Percentiles rank a stretch among this genome's conserved stretches.
Conservation (phyloP, 2,797 vertebrate species). For the Moxostoma hubbsi region DNA sequence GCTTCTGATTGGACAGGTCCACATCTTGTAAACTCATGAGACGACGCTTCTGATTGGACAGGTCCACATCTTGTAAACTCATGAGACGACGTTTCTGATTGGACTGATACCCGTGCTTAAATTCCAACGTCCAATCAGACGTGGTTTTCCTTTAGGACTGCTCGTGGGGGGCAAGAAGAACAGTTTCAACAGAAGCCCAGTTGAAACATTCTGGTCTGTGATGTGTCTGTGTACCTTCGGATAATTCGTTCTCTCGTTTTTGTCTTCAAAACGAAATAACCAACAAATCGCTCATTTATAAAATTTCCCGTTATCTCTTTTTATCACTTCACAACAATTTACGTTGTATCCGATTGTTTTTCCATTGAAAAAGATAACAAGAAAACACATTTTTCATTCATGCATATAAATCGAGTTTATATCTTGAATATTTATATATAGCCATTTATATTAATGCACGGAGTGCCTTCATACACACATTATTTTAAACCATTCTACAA, state of each 20-base stretch:
- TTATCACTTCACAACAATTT: too few relatives aligned
- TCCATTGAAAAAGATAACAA: too few relatives aligned
- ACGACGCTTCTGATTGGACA: slow-evolving; percentile 52
- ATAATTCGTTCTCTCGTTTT: slow-evolving; percentile 1
- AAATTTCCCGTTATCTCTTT: too few relatives aligned
- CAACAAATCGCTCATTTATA: too few relatives aligned
- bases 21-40: slow-evolving; percentile 25
- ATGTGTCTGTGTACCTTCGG: neutral
- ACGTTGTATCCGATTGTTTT: too few relatives aligned
- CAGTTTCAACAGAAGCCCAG: slow-evolving; percentile 5
- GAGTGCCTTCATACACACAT: too few relatives aligned
- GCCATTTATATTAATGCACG: too few relatives aligned
- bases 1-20: slow-evolving; percentile 49
- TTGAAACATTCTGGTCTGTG: neutral
- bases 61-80: neutral
- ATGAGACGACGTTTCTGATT: slow-evolving; percentile 49
- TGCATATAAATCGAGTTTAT: too few relatives aligned
- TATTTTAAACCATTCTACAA: too few relatives aligned
- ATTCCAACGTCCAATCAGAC: slow-evolving; percentile 29
- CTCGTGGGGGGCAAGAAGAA: neutral
- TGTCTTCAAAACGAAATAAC: too few relatives aligned
- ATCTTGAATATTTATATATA: too few relatives aligned
- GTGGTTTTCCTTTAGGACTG: neutral
- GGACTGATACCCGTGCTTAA: slow-evolving; percentile 24
- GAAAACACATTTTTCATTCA: too few relatives aligned